A percentile compares a stretch with the other conserved stretches of the same genome.
Evolutionary conservation across 2,113 vertebrate genomes (phyloP).

Genomic region (Ardeotis arabs): DNA sequence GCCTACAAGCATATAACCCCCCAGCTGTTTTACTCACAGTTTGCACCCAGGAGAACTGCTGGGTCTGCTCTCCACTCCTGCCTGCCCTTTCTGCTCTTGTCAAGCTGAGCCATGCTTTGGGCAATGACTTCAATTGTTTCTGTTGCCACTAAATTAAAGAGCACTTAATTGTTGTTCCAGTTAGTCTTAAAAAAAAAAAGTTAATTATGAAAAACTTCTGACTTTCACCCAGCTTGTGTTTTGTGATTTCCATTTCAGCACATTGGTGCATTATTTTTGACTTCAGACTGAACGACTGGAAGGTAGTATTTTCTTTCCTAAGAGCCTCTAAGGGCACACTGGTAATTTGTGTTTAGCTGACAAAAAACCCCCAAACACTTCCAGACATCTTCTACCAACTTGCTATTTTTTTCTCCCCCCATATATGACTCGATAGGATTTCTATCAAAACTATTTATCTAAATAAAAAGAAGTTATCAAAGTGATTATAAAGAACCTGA

Average conservation of each 20-base stretch:
- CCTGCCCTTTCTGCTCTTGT: neutral
- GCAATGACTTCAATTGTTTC: neutral
- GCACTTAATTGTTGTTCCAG: neutral
- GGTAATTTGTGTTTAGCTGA: neutral
- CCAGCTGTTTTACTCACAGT: neutral
- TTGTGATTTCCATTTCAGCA: neutral
- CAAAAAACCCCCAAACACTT: neutral
- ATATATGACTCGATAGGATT: neutral
- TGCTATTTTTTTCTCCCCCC: neutral
- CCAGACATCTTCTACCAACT: neutral
- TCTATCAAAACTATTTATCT: neutral
- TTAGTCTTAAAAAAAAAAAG: neutral
- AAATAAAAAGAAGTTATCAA: neutral
- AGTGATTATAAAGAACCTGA: neutral
- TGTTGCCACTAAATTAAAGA: neutral
- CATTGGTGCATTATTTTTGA: conserved; percentile 19
- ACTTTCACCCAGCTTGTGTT: neutral
- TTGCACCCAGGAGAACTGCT: neutral
- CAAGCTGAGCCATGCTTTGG: neutral
- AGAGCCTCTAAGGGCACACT: neutral
- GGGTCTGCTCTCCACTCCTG: neutral
- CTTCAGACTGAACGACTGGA: conserved; percentile 12
- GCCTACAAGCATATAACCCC: neutral
- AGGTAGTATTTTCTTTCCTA: conserved; percentile 3
- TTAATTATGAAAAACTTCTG: neutral